Evolutionary conservation across 1,140 invertebrate genomes (phyloP), one percentile per base, ranked within the genome.

Genomic region (Diorhabda carinulata): DNA sequence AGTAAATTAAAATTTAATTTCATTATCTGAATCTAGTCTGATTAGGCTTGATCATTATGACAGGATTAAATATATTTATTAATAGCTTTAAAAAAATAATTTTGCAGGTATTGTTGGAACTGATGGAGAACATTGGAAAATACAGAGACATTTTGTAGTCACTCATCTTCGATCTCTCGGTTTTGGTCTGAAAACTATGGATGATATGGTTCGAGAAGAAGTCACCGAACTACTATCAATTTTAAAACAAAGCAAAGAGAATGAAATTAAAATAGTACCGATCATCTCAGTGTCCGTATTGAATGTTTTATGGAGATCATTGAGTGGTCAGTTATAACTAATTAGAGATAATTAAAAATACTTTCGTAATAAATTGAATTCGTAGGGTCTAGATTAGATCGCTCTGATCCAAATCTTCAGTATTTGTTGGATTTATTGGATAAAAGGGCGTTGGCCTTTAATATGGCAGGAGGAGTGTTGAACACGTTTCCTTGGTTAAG

Each of bases 261-360:
- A 67, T 72, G 67, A 77, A 82, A 0, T 89, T 2, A 63, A 73
- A 1, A 84, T 87, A 63, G 83, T 87, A 63, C 74, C 76, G 4
- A 81, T 83, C 52, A 87, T 91, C 67, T 86, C 88, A 67, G 80
- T 90, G 2, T 81, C 86, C 0, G 84, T 90, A 3, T 74, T 91
- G 2, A 93, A 93, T 79, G 86, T 89, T 3, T 79, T 94, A 1
- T 93, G 91, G 89, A 83, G 82, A 45, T 84, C 92, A 73, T 83
- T 91, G 2, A 89, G 90, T 52, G 90, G 90, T 2, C 52, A 7
- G 6, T 56, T 56, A 56, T 1, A n/a, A 56, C 52, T 7, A 56
- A 7, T 6, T n/a, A 56, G n/a, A n/a, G 1, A 56, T 7, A 56
- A 6, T 6, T 56, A 7, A 7, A 7, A 56, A 7, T 56, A 56